Conservation (phyloP, 2,113 vertebrate genomes). For the Xiphorhynchus elegans region DNA sequence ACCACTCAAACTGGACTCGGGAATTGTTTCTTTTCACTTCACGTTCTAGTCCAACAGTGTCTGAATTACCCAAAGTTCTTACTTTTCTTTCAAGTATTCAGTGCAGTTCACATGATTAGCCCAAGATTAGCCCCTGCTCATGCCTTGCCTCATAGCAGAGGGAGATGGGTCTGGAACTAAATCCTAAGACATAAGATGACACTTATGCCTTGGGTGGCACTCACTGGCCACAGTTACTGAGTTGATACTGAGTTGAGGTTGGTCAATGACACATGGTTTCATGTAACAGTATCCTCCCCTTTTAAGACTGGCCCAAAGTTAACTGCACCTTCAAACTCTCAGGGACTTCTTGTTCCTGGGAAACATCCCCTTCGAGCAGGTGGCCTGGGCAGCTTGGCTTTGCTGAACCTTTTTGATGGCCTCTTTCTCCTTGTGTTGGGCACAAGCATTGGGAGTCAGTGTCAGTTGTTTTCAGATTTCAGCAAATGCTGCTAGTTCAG, state of each 20-base stretch:
- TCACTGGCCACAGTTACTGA: not conserved
- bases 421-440: not conserved
- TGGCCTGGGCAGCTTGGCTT: not conserved
- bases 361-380: not conserved
- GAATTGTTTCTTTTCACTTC: not conserved
- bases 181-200: not conserved
- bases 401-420: not conserved
- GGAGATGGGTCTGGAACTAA: not conserved
- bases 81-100: not conserved
- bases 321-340: not conserved
- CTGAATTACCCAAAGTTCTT: not conserved
- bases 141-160: not conserved
- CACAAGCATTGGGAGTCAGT: not conserved
- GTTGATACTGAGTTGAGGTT: not conserved
- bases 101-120: not conserved
- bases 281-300: rapidly evolving
- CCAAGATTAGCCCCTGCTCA: not conserved
- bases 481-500: not conserved
- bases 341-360: not conserved
- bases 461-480: not conserved
- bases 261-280: rapidly evolving
- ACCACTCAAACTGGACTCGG: not conserved
- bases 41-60: not conserved
- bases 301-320: not conserved
- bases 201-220: not conserved